Conservation (phyloP, 2,888 invertebrate genomes). For the Druceiella hillmani region DNA sequence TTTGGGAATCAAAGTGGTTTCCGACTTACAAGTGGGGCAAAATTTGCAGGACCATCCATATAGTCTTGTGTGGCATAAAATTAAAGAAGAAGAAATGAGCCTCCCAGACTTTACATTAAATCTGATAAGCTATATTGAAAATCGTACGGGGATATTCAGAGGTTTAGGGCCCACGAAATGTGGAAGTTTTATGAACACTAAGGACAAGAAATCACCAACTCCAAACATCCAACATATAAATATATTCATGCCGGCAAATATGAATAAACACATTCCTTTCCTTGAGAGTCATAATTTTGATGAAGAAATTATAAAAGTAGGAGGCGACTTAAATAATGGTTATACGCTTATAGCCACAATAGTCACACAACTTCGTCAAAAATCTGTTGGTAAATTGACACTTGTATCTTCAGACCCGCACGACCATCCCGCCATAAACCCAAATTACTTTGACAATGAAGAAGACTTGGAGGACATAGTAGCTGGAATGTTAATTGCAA, state of each 20-base stretch:
- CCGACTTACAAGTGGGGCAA: conserved; percentile 47
- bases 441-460: conserved; percentile 47
- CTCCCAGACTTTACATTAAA: too few relatives aligned
- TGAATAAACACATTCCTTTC: neutral
- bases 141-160: neutral
- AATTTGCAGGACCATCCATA: conserved; percentile 56
- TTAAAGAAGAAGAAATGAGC: too few relatives aligned
- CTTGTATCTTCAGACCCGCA: conserved; percentile 42
- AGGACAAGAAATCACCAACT: neutral
- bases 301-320: neutral
- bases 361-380: conserved; percentile 52
- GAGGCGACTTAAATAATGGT: neutral
- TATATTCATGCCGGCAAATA: neutral
- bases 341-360: conserved; percentile 34
- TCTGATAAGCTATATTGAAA: too few relatives aligned
- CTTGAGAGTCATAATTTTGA: neutral
- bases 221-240: neutral
- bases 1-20: conserved; percentile 33
- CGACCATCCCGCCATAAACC: conserved; percentile 45
- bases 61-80: too few relatives aligned
- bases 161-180: too few relatives aligned
- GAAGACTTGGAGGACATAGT: conserved; percentile 34
- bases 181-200: neutral
- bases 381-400: conserved; percentile 36
- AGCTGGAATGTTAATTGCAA: conserved; percentile 28